Evolutionary conservation across 2,888 invertebrate species (phyloP), one percentile per base, ranked within the genome.

Genomic region (Papilio gigon): DNA sequence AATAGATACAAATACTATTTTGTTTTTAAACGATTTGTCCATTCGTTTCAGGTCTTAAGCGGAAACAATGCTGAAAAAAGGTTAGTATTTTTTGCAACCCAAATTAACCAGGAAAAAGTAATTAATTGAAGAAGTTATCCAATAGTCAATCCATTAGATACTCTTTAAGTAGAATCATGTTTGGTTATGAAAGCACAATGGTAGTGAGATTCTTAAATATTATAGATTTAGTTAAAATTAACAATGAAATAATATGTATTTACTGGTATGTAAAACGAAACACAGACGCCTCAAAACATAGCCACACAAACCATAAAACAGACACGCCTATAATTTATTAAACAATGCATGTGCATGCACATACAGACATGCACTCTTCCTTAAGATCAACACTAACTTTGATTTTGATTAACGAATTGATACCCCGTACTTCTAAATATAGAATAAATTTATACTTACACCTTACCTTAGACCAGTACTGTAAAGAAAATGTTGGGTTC

Each of bases 21-120:
- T 9, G 14, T 12, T 14, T 25, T 14, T 56, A 30, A 56, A 30
- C 8, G 8, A 17, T 8, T 30, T 30, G n/a, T 56, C 30, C 30
- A n/a, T 74, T 86, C 84, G 84, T 90, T 90, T 37, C 90, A 90
- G 90, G 87, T 83, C 81, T 84, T 83, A 86, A 73, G 78, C 81
- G 76, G 84, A 82, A 79, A 85, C 74, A 79, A 90, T 87, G 90
- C 80, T 88, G 80, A 86, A 80, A 80, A 84, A 85, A 87, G 89
- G 90, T 90, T 78, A 79, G 86, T 82, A 78, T 71, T 40, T 71
- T 58, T 61, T 30, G 6, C 2, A 17, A 9, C 14, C 25, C 14
- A 25, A 50, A 1, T 50, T 14, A 25, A 42, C 17, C 4, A 8
- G 17, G 17, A 17, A 17, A 6, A 42, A 42, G 42, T 42, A 42